Percentiles rank a stretch among this genome's conserved stretches.
phyloP scores from a whole-genome alignment of 2,797 vertebrate species.

The Euthynnus affinis region DNA sequence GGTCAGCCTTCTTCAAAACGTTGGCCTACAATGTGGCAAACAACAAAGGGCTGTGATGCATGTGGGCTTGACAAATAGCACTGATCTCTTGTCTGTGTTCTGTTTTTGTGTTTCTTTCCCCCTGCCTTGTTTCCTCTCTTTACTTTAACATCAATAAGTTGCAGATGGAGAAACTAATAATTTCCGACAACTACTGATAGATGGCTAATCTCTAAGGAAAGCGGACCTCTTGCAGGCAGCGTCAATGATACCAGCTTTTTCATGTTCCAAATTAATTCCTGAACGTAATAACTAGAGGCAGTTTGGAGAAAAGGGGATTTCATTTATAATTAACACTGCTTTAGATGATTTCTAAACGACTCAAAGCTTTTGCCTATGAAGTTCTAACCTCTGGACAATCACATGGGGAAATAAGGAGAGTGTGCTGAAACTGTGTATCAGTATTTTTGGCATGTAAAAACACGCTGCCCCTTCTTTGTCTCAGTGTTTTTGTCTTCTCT shows the following conservation, averaged over 20 bases:
- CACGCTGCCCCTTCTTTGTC: not conserved
- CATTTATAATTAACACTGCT: conserved; percentile 75
- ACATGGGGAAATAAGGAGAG: conserved; percentile 12
- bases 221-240: conserved; percentile 59
- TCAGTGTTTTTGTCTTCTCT: conserved; percentile 12
- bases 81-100: conserved; percentile 51
- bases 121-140: conserved; percentile 51
- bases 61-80: conserved; percentile 51
- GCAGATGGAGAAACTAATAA: conserved; percentile 76
- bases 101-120: conserved; percentile 40
- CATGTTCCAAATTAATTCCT: conserved; percentile 78
- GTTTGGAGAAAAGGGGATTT: conserved; percentile 65
- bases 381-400: conserved; percentile 61
- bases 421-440: conserved; percentile 17
- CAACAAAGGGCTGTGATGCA: conserved; percentile 68
- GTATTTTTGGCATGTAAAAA: conserved; percentile 23
- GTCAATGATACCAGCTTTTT: conserved; percentile 73
- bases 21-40: conserved; percentile 58
- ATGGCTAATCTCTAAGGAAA: conserved; percentile 77
- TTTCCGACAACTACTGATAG: conserved; percentile 72
- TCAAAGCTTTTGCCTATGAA: conserved; percentile 54
- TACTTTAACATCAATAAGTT: conserved; percentile 66
- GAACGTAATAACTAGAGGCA: conserved; percentile 71
- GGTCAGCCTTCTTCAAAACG: conserved; percentile 73
- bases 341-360: conserved; percentile 65